Evolutionary conservation across 2,888 invertebrate species (phyloP).

Genomic region (Rutpela maculata): DNA sequence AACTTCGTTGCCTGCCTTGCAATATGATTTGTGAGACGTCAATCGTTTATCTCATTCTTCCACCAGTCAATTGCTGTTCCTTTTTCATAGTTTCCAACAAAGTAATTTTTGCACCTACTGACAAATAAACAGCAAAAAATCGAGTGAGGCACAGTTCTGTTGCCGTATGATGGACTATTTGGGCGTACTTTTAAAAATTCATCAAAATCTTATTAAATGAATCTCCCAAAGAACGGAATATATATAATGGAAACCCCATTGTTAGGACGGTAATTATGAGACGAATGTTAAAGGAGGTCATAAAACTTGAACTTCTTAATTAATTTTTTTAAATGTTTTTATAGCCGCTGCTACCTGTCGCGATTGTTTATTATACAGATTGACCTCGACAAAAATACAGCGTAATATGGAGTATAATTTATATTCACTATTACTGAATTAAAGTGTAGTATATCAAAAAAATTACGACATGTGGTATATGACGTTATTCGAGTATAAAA

Average conservation of each 20-base stretch:
- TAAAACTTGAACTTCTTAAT: conserved; percentile 22
- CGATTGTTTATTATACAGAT: neutral
- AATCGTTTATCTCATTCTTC: no score
- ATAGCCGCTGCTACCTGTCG: neutral
- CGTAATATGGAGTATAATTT: conserved; percentile 2
- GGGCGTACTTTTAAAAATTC: conserved; percentile 10
- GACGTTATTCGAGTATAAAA: no score
- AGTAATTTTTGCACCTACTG: no score
- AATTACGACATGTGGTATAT: neutral
- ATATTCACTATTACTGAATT: neutral
- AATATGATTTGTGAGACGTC: no score
- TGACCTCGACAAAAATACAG: conserved; percentile 23
- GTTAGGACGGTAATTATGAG: neutral
- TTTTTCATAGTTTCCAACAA: no score
- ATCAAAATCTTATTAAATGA: neutral
- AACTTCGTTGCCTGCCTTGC: no score
- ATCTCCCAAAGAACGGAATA: neutral
- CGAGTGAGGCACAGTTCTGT: no score
- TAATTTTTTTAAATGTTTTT: conserved; percentile 11
- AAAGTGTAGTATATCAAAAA: neutral
- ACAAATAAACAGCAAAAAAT: no score
- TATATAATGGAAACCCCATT: neutral
- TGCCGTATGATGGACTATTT: no score
- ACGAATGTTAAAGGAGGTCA: conserved; percentile 8
- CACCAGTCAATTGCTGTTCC: no score